phyloP scores from a whole-genome alignment of 2,797 vertebrate genomes.

The Galaxias olidus region DNA sequence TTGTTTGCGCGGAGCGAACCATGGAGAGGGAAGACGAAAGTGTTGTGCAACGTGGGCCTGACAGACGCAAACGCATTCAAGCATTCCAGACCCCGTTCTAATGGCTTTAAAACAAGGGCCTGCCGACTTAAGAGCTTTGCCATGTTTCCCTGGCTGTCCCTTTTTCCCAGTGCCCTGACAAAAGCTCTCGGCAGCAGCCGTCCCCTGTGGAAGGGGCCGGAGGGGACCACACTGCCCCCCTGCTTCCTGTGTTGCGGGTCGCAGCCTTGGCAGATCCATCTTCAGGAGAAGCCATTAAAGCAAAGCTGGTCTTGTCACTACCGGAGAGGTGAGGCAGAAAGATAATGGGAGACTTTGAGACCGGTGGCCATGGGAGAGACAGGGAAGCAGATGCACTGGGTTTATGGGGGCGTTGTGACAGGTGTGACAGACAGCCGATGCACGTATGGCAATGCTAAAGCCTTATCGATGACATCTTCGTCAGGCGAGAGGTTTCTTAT shows the following conservation, averaged over 20 bases:
- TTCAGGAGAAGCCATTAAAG: constrained; percentile 64
- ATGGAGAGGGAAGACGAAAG: constrained; percentile 63
- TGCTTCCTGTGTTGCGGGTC: constrained; percentile 58
- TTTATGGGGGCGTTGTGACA: background rate
- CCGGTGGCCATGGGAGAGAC: background rate
- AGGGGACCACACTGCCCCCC: constrained; percentile 40
- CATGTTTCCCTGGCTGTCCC: constrained; percentile 62
- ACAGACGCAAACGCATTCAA: constrained; percentile 52
- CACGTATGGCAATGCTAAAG: background rate
- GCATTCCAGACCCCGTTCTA: constrained; percentile 71
- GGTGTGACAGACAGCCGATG: constrained; percentile 17
- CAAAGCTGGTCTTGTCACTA: background rate
- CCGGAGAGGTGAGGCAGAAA: background rate
- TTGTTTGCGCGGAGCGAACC: constrained; percentile 53
- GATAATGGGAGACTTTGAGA: background rate
- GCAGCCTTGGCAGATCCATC: constrained; percentile 45
- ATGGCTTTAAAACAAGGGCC: constrained; percentile 79
- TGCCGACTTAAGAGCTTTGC: constrained; percentile 70
- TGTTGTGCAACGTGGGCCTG: constrained; percentile 67
- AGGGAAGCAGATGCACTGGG: background rate
- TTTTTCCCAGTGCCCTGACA: constrained; percentile 47
- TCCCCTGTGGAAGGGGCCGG: constrained; percentile 49
- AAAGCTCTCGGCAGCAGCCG: constrained; percentile 47
- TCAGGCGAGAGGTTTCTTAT: constrained; percentile 1
- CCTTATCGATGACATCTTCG: constrained; percentile 6